These are phyloP conservation scores for Ashinkailepas kermadecensis DNA, from an alignment of 2,888 invertebrate genomes.

Conservation along the genomic window DNA sequence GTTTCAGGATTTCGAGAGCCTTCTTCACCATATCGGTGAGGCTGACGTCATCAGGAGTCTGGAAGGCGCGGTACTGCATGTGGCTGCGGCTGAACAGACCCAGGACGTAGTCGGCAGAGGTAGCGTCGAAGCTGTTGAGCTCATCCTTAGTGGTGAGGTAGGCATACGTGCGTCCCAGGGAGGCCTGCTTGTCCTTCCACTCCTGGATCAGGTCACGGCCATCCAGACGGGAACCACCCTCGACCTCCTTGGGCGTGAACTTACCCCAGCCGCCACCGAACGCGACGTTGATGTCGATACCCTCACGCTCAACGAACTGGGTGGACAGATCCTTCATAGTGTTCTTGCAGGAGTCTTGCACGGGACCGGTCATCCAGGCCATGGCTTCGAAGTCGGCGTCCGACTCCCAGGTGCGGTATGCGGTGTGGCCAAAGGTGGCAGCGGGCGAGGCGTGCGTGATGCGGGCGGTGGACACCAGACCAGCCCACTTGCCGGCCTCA, in stretches of 20 bases:
- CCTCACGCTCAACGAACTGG: conserved; percentile 1
- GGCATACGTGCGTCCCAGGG: conserved; percentile 1
- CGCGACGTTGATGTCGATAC: background rate
- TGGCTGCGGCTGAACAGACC: no score
- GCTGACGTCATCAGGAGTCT: no score
- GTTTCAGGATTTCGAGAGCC: no score
- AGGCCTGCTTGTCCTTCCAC: conserved; percentile 16
- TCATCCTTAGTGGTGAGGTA: background rate
- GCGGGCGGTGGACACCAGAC: conserved; percentile 6
- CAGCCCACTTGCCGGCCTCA: conserved; percentile 3
- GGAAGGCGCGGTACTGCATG: no score
- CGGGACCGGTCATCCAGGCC: conserved; percentile 12
- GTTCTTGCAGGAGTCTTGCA: background rate
- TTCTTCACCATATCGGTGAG: no score
- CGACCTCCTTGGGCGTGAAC: background rate
- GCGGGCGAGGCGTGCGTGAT: conserved; percentile 14
- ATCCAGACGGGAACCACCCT: background rate
- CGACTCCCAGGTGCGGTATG: conserved; percentile 13
- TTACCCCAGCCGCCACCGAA: conserved; percentile 1
- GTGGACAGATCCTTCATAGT: background rate
- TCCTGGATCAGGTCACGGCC: background rate
- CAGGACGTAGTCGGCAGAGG: no score
- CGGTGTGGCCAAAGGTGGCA: conserved; percentile 4
- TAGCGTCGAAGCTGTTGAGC: no score
- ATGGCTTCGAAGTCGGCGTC: conserved; percentile 7